Evolutionary conservation across 2,888 invertebrate genomes (phyloP).

Genomic region (Nephrotoma guestfalica): DNA sequence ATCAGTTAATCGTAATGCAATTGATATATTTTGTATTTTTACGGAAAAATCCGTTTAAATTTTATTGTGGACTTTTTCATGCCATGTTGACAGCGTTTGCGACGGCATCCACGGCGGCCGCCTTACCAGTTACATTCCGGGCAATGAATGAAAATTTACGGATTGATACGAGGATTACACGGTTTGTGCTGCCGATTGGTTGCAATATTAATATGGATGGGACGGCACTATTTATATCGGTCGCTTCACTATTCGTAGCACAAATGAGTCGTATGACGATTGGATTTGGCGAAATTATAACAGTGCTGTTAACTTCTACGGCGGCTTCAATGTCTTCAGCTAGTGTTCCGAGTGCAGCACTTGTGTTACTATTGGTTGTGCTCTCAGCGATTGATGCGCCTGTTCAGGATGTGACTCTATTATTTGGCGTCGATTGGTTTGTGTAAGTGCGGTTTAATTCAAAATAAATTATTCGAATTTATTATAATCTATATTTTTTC

Average conservation of each 20-base stretch:
- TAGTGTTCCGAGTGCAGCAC: conserved; percentile 72
- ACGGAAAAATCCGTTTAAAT: conserved; percentile 72
- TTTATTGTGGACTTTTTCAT: conserved; percentile 68
- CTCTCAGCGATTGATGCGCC: conserved; percentile 72
- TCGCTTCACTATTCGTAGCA: conserved; percentile 73
- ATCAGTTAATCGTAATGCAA: conserved; percentile 74
- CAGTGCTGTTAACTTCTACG: conserved; percentile 71
- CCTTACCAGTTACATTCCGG: conserved; percentile 74
- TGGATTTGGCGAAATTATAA: conserved; percentile 69
- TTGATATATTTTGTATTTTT: conserved; percentile 66
- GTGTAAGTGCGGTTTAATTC: conserved; percentile 46
- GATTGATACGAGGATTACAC: conserved; percentile 65
- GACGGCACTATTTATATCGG: conserved; percentile 75
- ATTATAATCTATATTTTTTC: not conserved
- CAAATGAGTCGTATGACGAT: conserved; percentile 72
- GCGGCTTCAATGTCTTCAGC: conserved; percentile 81
- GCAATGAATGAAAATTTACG: conserved; percentile 73
- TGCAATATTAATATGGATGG: conserved; percentile 91
- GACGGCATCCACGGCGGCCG: conserved; percentile 86
- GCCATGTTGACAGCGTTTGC: conserved; percentile 79
- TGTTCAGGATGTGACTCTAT: conserved; percentile 60
- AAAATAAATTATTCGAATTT: not conserved
- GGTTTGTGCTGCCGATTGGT: conserved; percentile 81
- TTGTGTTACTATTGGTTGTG: conserved; percentile 67
- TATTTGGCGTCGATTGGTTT: conserved; percentile 83